A percentile compares a stretch with the other conserved stretches of the same genome.
Conservation (phyloP, 2,113 vertebrate genomes). For the Lasiurus cinereus region DNA sequence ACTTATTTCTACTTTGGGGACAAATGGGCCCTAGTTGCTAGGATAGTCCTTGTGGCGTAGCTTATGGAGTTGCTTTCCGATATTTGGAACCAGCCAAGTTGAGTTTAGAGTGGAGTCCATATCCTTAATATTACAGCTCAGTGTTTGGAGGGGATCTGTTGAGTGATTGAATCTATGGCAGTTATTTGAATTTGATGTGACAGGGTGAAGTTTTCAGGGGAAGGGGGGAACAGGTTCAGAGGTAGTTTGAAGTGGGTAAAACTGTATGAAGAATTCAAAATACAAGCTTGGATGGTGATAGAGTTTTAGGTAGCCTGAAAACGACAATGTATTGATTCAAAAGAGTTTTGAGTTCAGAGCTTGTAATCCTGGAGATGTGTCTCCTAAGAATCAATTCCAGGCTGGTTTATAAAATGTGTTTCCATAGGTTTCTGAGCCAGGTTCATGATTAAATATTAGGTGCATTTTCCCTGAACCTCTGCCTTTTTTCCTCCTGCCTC, state of each 20-base stretch:
- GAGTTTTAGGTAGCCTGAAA: neutral
- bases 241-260: slow-evolving; percentile 20
- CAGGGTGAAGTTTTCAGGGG: neutral
- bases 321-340: neutral
- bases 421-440: neutral
- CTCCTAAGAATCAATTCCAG: neutral
- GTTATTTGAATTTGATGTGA: slow-evolving; percentile 27
- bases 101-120: neutral
- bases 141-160: slow-evolving; percentile 10
- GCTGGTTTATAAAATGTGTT: slow-evolving; percentile 2
- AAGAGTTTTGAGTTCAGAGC: slow-evolving; percentile 19
- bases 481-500: neutral
- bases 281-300: neutral
- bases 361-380: neutral
- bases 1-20: slow-evolving; percentile 48
- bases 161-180: neutral
- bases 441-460: slow-evolving; percentile 46
- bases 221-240: neutral
- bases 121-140: neutral
- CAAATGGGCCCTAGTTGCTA: neutral
- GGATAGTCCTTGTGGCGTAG: neutral
- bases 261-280: slow-evolving; percentile 36
- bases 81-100: neutral
- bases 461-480: neutral
- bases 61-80: slow-evolving; percentile 26